These are phyloP conservation scores for Lagodon rhomboides DNA, from an alignment of 2,797 vertebrate genomes.

Conservation along the genomic window DNA sequence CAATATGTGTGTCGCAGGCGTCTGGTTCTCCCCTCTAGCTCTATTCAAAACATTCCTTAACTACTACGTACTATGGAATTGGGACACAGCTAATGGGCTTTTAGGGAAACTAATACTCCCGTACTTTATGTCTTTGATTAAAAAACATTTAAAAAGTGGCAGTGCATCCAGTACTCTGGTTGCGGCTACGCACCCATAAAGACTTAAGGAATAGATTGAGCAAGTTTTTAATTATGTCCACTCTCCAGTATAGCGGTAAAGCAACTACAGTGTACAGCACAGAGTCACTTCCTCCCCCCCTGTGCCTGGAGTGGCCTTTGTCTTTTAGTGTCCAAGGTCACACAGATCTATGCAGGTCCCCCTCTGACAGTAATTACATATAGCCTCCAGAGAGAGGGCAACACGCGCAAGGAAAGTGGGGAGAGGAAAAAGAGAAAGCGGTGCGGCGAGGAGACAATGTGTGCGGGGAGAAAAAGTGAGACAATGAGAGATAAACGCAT, in stretches of 20 bases:
- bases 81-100: background rate
- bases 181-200: constrained; percentile 16
- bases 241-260: constrained; percentile 37
- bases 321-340: constrained; percentile 80
- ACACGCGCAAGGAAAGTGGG: constrained; percentile 51
- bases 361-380: constrained; percentile 84
- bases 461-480: constrained; percentile 47
- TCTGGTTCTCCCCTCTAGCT: background rate
- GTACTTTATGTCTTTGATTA: constrained; percentile 6
- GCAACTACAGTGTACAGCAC: constrained; percentile 37
- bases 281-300: constrained; percentile 50
- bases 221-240: constrained; percentile 50
- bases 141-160: background rate
- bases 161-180: background rate
- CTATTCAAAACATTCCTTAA: background rate
- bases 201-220: constrained; percentile 51
- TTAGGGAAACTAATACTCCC: background rate
- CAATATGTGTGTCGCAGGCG: background rate
- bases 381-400: constrained; percentile 72
- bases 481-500: constrained; percentile 69
- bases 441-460: constrained; percentile 27
- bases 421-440: constrained; percentile 38
- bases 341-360: constrained; percentile 75
- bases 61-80: background rate
- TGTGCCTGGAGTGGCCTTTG: constrained; percentile 72